phyloP scores from a whole-genome alignment of 2,888 invertebrate species.

The Epinotia brunnichana region DNA sequence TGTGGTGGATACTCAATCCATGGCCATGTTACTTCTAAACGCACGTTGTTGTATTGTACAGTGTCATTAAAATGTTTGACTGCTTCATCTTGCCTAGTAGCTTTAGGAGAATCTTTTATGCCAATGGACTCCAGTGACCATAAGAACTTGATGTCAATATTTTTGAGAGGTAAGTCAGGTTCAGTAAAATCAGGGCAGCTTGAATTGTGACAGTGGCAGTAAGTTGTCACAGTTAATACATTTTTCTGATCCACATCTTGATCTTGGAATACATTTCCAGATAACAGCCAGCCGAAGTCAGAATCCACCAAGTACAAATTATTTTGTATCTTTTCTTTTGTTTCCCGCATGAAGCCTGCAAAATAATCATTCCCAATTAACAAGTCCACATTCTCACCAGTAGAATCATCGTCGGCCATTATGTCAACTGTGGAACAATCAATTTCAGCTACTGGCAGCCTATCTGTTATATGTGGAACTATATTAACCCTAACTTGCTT shows the following conservation, averaged over 20 bases:
- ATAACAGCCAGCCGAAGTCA: conserved; percentile 11
- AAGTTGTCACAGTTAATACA: conserved; percentile 2
- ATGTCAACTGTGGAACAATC: background rate
- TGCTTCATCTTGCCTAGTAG: conserved; percentile 30
- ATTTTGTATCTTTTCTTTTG: background rate
- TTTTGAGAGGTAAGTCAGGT: conserved; percentile 38
- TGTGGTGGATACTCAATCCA: conserved; percentile 15
- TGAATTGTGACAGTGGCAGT: conserved; percentile 19
- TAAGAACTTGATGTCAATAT: conserved; percentile 35
- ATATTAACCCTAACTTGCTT: conserved; percentile 2
- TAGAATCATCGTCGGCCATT: background rate
- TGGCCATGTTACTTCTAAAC: conserved; percentile 17
- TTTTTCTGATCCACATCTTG: background rate
- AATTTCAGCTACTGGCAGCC: background rate
- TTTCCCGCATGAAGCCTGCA: background rate
- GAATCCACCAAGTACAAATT: background rate
- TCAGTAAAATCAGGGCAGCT: conserved; percentile 30
- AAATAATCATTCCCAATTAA: conserved; percentile 15
- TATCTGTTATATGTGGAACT: conserved; percentile 6
- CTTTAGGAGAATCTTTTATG: conserved; percentile 40
- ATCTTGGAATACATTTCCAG: background rate
- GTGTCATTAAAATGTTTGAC: conserved; percentile 12
- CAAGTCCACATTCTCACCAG: background rate
- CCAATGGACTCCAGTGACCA: conserved; percentile 42
- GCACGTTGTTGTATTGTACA: background rate